Evolutionary conservation across 2,888 invertebrate species (phyloP).

Genomic region (Crioceris asparagi): DNA sequence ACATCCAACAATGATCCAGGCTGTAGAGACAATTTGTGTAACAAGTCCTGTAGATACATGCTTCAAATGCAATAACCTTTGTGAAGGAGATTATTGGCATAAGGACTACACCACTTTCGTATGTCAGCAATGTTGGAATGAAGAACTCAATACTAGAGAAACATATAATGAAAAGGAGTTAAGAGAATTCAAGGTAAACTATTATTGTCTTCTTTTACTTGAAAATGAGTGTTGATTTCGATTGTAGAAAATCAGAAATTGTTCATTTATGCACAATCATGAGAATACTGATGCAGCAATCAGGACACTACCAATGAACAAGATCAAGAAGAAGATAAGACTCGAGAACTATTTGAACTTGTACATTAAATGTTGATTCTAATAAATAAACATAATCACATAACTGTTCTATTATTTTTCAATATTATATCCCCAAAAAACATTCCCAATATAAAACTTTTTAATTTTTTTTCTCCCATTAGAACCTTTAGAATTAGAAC

Average conservation of each 20-base stretch:
- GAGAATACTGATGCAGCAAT: constrained; percentile 33
- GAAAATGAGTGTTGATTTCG: background rate
- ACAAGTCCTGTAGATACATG: constrained; percentile 35
- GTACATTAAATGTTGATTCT: constrained; percentile 17
- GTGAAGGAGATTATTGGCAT: constrained; percentile 43
- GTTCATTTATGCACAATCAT: constrained; percentile 34
- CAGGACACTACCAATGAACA: constrained; percentile 23
- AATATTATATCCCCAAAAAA: too few species aligned
- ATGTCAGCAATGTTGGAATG: constrained; percentile 38
- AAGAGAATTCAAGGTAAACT: constrained; percentile 28
- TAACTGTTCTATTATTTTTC: too few species aligned
- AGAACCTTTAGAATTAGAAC: too few species aligned
- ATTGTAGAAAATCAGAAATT: constrained; percentile 34
- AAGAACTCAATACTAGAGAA: constrained; percentile 29
- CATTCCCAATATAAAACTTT: too few species aligned
- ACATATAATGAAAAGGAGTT: constrained; percentile 26
- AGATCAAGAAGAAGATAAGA: constrained; percentile 27
- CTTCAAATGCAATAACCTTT: constrained; percentile 34
- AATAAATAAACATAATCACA: constrained; percentile 6
- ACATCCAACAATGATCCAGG: constrained; percentile 33
- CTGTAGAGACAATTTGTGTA: constrained; percentile 39
- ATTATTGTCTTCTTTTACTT: too few species aligned
- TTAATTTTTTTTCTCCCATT: too few species aligned
- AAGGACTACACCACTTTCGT: constrained; percentile 31
- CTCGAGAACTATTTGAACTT: constrained; percentile 33